Conservation (phyloP, 2,113 vertebrate species). For the Tapirus terrestris region DNA sequence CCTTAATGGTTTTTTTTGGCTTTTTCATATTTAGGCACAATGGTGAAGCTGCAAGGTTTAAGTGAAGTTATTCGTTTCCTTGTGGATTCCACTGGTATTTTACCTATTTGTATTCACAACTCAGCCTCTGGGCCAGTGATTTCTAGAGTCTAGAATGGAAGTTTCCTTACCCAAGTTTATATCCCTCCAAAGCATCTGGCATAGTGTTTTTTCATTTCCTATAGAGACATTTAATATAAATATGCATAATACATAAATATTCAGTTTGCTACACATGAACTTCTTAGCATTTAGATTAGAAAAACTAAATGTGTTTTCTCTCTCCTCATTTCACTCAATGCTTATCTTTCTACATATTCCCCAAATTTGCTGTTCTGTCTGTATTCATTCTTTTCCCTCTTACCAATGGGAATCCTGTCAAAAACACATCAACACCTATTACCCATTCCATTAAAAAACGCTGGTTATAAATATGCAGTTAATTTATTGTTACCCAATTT, state of each 20-base stretch:
- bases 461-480: not conserved
- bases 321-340: not conserved
- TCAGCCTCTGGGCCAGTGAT: not conserved
- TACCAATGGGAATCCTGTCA: not conserved
- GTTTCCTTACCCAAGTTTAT: not conserved
- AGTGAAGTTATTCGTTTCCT: not conserved
- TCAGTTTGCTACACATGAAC: not conserved
- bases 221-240: not conserved
- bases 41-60: not conserved
- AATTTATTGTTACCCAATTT: not conserved
- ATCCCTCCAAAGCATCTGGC: not conserved
- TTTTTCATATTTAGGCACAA: not conserved
- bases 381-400: not conserved
- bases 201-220: not conserved
- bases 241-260: constrained; percentile 10
- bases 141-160: not conserved
- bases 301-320: constrained; percentile 14
- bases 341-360: not conserved
- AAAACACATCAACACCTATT: not conserved
- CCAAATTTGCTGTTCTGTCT: not conserved
- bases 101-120: not conserved
- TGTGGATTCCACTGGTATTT: not conserved
- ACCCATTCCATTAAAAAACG: not conserved
- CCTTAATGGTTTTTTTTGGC: not conserved
- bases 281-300: constrained; percentile 42